phyloP scores from a whole-genome alignment of 2,888 invertebrate genomes.

The Blera fallax region DNA sequence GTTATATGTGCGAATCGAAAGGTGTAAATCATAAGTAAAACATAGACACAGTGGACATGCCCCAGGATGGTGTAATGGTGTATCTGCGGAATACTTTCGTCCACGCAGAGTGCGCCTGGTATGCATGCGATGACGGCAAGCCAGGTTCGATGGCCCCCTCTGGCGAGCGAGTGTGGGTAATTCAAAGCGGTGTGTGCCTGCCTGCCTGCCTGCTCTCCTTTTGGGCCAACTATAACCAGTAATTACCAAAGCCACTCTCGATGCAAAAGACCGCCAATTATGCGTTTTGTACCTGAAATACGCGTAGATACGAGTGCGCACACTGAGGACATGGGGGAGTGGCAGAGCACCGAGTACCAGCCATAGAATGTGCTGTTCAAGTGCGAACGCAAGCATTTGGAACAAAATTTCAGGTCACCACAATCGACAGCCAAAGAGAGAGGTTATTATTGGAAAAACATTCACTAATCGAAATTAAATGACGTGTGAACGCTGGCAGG shows the following conservation, averaged over 20 bases:
- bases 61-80: constrained; percentile 34
- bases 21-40: constrained; percentile 72
- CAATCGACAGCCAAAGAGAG: constrained; percentile 17
- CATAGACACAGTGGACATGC: constrained; percentile 49
- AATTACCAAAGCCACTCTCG: constrained; percentile 66
- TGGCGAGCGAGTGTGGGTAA: constrained; percentile 33
- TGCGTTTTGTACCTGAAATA: constrained; percentile 60
- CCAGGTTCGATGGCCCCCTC: constrained; percentile 56
- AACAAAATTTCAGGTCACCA: constrained; percentile 43
- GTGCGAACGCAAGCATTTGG: constrained; percentile 61
- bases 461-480: constrained; percentile 81
- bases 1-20: constrained; percentile 49
- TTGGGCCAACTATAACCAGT: constrained; percentile 57
- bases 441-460: constrained; percentile 64
- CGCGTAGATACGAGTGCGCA: constrained; percentile 25
- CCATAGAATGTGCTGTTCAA: constrained; percentile 27
- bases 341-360: neutral
- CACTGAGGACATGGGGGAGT: neutral
- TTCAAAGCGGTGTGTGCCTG: constrained; percentile 22
- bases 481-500: constrained; percentile 80
- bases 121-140: neutral
- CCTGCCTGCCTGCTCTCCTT: constrained; percentile 47
- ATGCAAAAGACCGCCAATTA: constrained; percentile 69
- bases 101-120: constrained; percentile 25
- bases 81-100: constrained; percentile 22